phyloP scores from a whole-genome alignment of 1,140 invertebrate species.

The Trichonephila inaurata region DNA sequence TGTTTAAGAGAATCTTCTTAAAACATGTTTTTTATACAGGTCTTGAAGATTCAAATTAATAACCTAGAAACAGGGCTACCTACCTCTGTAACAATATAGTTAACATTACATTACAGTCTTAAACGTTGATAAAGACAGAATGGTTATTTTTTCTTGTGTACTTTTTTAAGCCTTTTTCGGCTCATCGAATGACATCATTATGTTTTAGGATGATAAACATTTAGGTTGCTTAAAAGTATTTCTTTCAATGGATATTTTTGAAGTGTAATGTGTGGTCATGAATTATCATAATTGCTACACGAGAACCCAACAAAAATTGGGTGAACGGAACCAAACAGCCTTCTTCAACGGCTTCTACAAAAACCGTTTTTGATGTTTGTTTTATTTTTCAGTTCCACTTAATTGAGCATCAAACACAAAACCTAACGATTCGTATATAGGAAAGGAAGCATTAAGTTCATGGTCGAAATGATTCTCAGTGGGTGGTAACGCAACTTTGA shows the following conservation, averaged over 20 bases:
- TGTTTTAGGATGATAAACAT: constrained; percentile 10
- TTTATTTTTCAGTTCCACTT: constrained; percentile 5
- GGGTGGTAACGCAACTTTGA: constrained; percentile 19
- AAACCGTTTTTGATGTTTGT: background rate
- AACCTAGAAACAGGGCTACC: background rate
- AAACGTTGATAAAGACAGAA: background rate
- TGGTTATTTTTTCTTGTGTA: background rate
- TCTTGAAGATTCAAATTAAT: background rate
- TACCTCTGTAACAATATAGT: background rate
- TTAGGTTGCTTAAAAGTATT: background rate
- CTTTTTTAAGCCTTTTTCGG: background rate
- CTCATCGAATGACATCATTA: background rate
- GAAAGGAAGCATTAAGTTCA: constrained; percentile 12
- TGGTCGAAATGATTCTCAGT: background rate
- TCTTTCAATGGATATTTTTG: background rate
- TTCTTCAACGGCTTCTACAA: background rate
- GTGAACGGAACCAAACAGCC: constrained; percentile 12
- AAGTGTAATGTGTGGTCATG: background rate
- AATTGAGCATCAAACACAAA: constrained; percentile 17
- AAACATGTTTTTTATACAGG: too few species aligned
- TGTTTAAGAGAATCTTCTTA: too few species aligned
- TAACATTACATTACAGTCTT: background rate
- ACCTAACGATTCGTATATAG: constrained; percentile 4
- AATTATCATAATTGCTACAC: background rate
- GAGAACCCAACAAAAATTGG: background rate